These are phyloP conservation scores for Eidolon helvum DNA, from an alignment of 2,113 vertebrate genomes.

Conservation along the genomic window DNA sequence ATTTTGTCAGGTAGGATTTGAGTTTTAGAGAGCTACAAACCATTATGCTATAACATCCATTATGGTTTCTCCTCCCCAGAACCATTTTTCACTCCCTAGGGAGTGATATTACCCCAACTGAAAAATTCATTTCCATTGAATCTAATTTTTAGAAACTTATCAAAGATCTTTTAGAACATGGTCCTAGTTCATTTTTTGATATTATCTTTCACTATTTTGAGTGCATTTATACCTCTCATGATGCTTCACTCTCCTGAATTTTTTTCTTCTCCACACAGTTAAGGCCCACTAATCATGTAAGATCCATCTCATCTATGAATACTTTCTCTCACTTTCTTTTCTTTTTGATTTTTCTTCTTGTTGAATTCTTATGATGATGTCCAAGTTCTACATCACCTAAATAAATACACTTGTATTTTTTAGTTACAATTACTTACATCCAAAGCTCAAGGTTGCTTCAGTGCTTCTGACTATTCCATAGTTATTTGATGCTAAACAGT, in stretches of 20 bases:
- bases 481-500: constrained; percentile 91
- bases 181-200: background rate
- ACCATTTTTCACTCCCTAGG: background rate
- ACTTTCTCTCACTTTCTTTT: background rate
- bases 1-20: background rate
- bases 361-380: background rate
- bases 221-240: no score
- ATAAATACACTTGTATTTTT: background rate
- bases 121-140: background rate
- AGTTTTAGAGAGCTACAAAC: background rate
- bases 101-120: background rate
- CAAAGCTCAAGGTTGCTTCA: constrained; percentile 92
- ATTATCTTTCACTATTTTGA: background rate
- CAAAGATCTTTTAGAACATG: background rate
- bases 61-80: background rate
- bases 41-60: background rate
- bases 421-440: constrained; percentile 88
- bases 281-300: background rate
- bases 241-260: background rate
- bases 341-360: background rate
- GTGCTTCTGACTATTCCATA: constrained; percentile 92
- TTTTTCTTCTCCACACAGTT: background rate
- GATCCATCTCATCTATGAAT: rapidly evolving
- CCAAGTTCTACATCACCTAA: background rate
- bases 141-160: background rate